These are phyloP conservation scores for Echinometra lucunter DNA, from an alignment of 53 echinoderm and acorn worm species.

Conservation along the genomic window DNA sequence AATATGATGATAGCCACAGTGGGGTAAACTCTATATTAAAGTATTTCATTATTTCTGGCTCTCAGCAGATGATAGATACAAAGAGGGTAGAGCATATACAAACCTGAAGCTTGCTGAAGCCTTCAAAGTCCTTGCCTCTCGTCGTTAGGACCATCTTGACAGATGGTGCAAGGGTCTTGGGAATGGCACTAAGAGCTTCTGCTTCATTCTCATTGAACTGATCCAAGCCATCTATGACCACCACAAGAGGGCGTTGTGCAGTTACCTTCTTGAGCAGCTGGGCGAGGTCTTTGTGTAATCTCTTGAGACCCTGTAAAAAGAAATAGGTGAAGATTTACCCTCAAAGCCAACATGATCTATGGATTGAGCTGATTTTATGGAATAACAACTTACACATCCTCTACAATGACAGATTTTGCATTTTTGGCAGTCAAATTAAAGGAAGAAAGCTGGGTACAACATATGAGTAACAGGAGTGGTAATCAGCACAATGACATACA, in stretches of 20 bases:
- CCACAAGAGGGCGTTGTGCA: slow-evolving; percentile 89
- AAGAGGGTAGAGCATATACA: not conserved
- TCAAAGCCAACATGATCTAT: too few relatives aligned
- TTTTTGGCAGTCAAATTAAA: too few relatives aligned
- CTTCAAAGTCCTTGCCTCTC: slow-evolving; percentile 80
- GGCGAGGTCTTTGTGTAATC: slow-evolving; percentile 81
- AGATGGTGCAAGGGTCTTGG: slow-evolving; percentile 82
- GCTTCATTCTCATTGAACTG: slow-evolving; percentile 74
- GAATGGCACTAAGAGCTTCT: slow-evolving; percentile 84
- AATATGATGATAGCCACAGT: not conserved
- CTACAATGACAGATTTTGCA: too few relatives aligned
- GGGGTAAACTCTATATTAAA: not conserved
- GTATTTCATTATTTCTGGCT: not conserved
- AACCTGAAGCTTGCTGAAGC: slow-evolving; percentile 87
- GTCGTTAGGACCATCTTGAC: slow-evolving; percentile 94
- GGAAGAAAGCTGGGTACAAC: too few relatives aligned
- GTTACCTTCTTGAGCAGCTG: slow-evolving; percentile 90
- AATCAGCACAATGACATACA: too few relatives aligned
- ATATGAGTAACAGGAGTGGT: too few relatives aligned
- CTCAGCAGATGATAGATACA: not conserved
- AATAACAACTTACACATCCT: too few relatives aligned
- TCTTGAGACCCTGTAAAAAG: slow-evolving; percentile 83
- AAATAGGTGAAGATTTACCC: not conserved
- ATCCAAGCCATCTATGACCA: slow-evolving; percentile 94
- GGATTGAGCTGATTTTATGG: too few relatives aligned